Evolutionary conservation across 2,113 vertebrate species (phyloP), one percentile per base, ranked within the genome.

Genomic region (Apeltes quadracus): DNA sequence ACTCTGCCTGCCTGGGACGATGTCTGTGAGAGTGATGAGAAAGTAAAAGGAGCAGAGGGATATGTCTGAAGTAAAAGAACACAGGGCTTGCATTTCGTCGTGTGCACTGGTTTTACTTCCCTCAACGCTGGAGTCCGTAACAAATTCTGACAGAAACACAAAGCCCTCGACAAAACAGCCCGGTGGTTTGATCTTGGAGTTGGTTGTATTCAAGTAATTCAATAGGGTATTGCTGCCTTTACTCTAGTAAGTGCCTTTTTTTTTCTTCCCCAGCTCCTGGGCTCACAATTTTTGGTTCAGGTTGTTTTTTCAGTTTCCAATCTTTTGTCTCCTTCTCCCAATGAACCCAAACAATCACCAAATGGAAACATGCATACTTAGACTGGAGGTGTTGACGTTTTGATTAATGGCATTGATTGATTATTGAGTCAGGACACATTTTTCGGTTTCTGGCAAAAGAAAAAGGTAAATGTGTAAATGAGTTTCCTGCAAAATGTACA

Each of bases 371-470:
- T 11, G 23, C 44, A 41, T 55, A 48, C 13, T 22, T 29, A 7
- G 22, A 32, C 44, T 3, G 44, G 22, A 14, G 39, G 14, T 43
- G 66, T 39, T 32, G 38, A 53, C 23, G 27, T 68, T 81, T 78
- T 48, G 41, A 76, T 57, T 38, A 34, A 48, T 41, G 41, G 23
- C 25, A 61, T 14, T 41, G 43, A 59, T 69, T 48, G 39, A 66
- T 68, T 13, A 54, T 64, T 74, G 22, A 53, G 23, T 77, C 43
- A 15, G 15, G n/a, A 71, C 74, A 62, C 9, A 27, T 51, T 54
- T 64, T 58, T 62, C 25, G 57, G 8, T 46, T 36, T 63, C 16
- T 75, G 51, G 20, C n/a, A 18, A 41, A 34, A 27, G 18, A 57
- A 67, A 63, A 53, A 44, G 20, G 20, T 27, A 16, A 32, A 51